Base-by-base conservation (phyloP, 2,888 invertebrate genomes). In the Thyatira batis region DNA sequence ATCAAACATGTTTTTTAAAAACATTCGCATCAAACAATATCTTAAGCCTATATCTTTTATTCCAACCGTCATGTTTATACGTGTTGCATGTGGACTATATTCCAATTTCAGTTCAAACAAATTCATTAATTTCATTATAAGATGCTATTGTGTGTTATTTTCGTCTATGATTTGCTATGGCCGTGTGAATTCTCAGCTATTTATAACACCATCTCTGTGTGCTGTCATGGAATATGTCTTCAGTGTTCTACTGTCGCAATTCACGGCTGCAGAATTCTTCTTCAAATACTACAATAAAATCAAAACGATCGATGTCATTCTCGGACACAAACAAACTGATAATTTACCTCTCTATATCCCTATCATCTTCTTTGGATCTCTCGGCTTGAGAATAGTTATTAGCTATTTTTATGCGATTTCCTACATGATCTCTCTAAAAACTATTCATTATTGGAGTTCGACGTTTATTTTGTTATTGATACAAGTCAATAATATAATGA, bases 161-260 rank as follows among this genome's bases (percentile, higher is more conserved):
- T 2, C 43, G 59, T 45, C 55, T 57, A 59, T 65, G 51, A 50
- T 49, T 23, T 48, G 46, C 49, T 52, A n/a, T 54, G 51, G 57
- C 51, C 52, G 30, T 46, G 0, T 17, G 17, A 8, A 21, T 20
- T 9, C 1, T 27, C 23, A 6, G 6, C 3, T 23, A 4, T 4
- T 6, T 23, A 4, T 23, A 23, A 0, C 17, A 20, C 17, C 45
- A 2, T n/a, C n/a, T 4, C n/a, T 50, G 6, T 13, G 43, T 10
- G 21, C 49, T 11, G 3, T 20, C 8, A 3, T 39, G 0, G 55
- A 56, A 23, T 52, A 45, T 30, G 2, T 45, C 2, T 9, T 51
- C 1, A 21, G 23, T 10, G 20, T 43, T 10, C 1, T 45, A 20
- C 10, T 20, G 3, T 45, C 44, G 20, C 44, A 20, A 20, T 20